These are phyloP conservation scores for Sebastes paucispinis DNA, from an alignment of 2,797 vertebrate species.

Conservation along the genomic window DNA sequence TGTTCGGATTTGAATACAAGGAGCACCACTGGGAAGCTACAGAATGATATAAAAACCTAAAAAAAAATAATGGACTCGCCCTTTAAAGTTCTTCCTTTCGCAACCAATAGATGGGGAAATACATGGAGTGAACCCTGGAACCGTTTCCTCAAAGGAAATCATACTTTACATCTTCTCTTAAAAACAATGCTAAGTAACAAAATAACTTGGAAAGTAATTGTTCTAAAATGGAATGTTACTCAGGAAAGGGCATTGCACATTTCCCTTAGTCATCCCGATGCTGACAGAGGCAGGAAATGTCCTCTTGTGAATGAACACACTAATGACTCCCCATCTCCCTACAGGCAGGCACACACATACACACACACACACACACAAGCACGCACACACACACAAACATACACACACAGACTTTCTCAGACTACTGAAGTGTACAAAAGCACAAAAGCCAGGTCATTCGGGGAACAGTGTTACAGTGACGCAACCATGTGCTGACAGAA, in stretches of 20 bases:
- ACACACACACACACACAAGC: not conserved
- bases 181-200: not conserved
- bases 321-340: slow-evolving; percentile 3
- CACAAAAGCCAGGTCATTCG: not conserved
- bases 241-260: not conserved
- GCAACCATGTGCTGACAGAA: slow-evolving; percentile 12
- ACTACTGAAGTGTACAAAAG: not conserved
- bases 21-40: too few species aligned
- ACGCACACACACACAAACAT: not conserved
- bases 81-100: too few species aligned
- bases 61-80: too few species aligned
- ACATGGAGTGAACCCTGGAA: too few species aligned
- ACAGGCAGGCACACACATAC: not conserved
- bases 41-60: too few species aligned
- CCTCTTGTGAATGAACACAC: not conserved
- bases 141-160: too few species aligned
- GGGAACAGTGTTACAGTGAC: not conserved
- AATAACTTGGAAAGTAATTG: not conserved
- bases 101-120: too few species aligned
- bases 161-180: not conserved
- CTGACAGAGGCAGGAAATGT: slow-evolving; percentile 26
- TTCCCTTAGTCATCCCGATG: not conserved
- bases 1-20: too few species aligned
- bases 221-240: not conserved
- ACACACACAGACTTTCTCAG: not conserved